phyloP scores from a whole-genome alignment of 2,113 vertebrate genomes.

The Myiozetetes cayanensis region DNA sequence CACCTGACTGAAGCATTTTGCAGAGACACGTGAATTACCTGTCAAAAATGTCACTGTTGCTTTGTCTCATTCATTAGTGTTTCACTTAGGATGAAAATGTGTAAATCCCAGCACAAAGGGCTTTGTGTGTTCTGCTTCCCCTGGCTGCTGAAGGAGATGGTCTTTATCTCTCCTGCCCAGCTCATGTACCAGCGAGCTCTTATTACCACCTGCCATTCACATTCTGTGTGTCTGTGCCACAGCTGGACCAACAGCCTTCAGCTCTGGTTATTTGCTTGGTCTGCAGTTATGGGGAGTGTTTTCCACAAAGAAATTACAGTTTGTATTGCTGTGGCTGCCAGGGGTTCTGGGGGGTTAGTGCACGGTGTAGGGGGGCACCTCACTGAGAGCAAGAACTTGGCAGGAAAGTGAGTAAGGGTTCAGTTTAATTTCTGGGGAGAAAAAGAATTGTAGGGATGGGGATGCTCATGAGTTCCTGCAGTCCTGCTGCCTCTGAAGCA shows the following conservation, averaged over 20 bases:
- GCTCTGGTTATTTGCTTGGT: not conserved
- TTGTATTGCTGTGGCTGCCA: not conserved
- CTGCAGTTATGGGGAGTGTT: not conserved
- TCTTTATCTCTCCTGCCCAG: not conserved
- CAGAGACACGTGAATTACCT: not conserved
- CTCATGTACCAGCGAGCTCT: not conserved
- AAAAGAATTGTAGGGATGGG: not conserved
- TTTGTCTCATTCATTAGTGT: not conserved
- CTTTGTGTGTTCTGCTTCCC: not conserved
- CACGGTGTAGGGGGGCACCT: not conserved
- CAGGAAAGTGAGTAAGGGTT: not conserved
- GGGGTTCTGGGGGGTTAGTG: not conserved
- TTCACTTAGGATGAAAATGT: not conserved
- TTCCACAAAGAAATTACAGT: not conserved
- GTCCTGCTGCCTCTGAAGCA: not conserved
- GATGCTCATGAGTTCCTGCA: not conserved
- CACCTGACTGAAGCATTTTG: conserved; percentile 9
- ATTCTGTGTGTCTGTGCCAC: not conserved
- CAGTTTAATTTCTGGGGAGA: not conserved
- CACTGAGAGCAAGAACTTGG: not conserved
- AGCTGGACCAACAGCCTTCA: not conserved
- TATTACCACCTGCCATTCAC: not conserved
- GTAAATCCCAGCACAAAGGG: not conserved
- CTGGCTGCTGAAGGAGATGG: not conserved
- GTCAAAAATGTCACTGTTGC: not conserved